Base-by-base conservation (phyloP, 1,140 invertebrate species). In the Aphaenogaster ashmeadi region DNA sequence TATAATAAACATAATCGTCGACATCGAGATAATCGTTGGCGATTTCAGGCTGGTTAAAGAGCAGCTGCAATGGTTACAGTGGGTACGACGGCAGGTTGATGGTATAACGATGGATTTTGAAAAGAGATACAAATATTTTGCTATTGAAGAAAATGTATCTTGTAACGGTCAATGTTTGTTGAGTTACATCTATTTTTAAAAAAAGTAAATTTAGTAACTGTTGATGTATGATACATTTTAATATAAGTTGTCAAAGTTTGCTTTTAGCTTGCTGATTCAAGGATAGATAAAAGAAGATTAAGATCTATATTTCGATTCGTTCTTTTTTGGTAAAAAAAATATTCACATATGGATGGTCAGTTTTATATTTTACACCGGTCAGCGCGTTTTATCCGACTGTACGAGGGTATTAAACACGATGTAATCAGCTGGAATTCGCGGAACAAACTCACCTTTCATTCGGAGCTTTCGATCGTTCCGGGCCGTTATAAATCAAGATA, bases 1-100 rank as follows among this genome's bases (percentile, higher is more conserved):
- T 75, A 54, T 89, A 80, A 88, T 56, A 85, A 89, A 86, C 77
- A 60, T 86, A 72, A 86, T 86, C 21, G 15, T 33, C 11, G 7
- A n/a, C 18, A 11, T 41, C 18, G 44, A 33, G 1, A n/a, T 41
- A 21, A 38, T 15, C 11, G 36, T 72, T 5, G 58, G 52, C 11
- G n/a, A 38, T 50, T 44, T 56, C 13, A 38, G 50, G 18, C 52
- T 11, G 27, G 11, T 3, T 38, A 69, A 52, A 69, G 36, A 27
- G 47, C 6, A 13, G 7, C 1, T 52, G 11, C 4, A 21, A 27
- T 41, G 21, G 69, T 67, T 7, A 15, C 7, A 21, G 7, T 69
- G 47, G 47, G 67, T 47, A n/a, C 18, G n/a, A 27, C 2, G 18
- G n/a, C 15, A 38, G 18, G 8, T 47, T 50, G 11, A 38, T 13